Percentiles rank a stretch among this genome's conserved stretches.
phyloP scores from a whole-genome alignment of 2,797 vertebrate genomes.

The Coregonus suidteri region DNA sequence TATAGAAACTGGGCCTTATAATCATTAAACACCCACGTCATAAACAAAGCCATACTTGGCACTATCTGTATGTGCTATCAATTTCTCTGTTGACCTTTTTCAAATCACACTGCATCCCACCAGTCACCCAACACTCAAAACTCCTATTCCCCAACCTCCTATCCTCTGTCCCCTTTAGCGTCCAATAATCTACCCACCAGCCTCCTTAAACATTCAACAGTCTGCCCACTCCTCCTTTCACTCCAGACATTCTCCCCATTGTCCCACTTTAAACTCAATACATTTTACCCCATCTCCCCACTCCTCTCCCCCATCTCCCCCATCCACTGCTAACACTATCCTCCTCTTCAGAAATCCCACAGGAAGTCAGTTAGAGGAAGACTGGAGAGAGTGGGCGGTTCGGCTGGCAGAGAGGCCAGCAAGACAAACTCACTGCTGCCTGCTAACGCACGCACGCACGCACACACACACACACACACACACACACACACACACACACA shows the following conservation, averaged over 20 bases:
- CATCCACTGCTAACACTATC: slow-evolving; percentile 64
- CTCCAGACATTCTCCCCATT: slow-evolving; percentile 65
- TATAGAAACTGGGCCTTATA: neutral
- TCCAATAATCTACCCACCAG: slow-evolving; percentile 60
- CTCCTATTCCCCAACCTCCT: neutral
- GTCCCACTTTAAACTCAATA: slow-evolving; percentile 51
- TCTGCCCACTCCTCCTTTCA: slow-evolving; percentile 68
- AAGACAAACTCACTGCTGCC: slow-evolving; percentile 51
- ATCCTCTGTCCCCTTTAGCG: slow-evolving; percentile 61
- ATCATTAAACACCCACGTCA: neutral
- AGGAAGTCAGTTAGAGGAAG: slow-evolving; percentile 72
- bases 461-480: neutral
- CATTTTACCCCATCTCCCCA: slow-evolving; percentile 31
- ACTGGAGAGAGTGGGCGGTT: slow-evolving; percentile 23
- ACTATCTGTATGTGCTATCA: neutral
- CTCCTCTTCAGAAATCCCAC: slow-evolving; percentile 72
- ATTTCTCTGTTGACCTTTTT: neutral
- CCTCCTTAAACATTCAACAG: slow-evolving; percentile 56
- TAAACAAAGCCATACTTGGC: neutral
- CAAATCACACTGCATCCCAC: neutral
- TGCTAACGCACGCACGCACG: neutral
- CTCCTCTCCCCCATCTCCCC: neutral
- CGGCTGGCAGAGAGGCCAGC: slow-evolving; percentile 41
- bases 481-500: neutral
- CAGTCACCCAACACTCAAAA: neutral